phyloP scores from a whole-genome alignment of 2,113 vertebrate species.

The Ivindomyrus marchei region DNA sequence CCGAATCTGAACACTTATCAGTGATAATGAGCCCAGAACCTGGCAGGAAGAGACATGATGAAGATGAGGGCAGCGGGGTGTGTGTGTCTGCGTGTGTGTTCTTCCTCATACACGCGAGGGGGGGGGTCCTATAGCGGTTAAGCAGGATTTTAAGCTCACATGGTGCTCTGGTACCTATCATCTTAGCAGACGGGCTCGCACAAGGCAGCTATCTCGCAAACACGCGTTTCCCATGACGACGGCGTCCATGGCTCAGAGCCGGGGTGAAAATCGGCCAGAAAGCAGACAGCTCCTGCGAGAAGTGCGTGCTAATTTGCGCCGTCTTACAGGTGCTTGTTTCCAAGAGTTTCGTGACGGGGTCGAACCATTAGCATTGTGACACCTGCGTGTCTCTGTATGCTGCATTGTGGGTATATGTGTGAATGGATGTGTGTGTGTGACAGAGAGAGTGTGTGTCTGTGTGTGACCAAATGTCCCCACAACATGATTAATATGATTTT shows the following conservation, averaged over 20 bases:
- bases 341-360: neutral
- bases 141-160: neutral
- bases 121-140: neutral
- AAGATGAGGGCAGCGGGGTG: neutral
- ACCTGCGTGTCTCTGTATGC: neutral
- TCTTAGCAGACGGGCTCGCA: neutral
- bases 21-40: conserved; percentile 19
- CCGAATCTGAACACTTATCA: conserved; percentile 20
- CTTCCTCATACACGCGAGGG: neutral
- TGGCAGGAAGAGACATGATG: neutral
- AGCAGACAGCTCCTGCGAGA: neutral
- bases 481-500: too few relatives aligned
- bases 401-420: neutral
- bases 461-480: neutral
- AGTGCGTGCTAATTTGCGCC: neutral
- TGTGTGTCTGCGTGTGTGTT: neutral
- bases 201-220: neutral
- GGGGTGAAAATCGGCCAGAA: neutral
- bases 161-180: neutral
- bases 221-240: neutral
- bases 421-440: conserved; percentile 20
- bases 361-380: neutral
- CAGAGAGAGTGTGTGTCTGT: neutral
- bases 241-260: neutral
- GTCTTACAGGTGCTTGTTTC: neutral